Evolutionary conservation across 2,113 vertebrate species (phyloP), one percentile per base, ranked within the genome.

Genomic region (Antigone vipio): DNA sequence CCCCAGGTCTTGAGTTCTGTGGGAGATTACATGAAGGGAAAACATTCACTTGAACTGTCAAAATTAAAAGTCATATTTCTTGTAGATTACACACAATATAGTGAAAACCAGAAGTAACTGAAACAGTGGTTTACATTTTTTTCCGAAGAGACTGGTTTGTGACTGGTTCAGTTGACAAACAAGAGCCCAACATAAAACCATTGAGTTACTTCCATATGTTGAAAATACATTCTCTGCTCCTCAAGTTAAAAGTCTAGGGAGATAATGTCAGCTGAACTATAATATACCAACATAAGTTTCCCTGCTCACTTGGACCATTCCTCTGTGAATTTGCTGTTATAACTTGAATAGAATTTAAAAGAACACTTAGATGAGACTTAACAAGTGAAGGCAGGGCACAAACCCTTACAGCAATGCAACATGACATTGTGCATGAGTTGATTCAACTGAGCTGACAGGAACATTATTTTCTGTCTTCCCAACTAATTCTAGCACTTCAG

Each of bases 351-450:
- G 55, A 52, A 81, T 35, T 35, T 49, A 34, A 72, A 88, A 66
- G 23, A 49, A n/a, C 12, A 27, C 8, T 52, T 14, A 45, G 59
- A 23, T 34, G 6, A 20, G 53, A 7, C 22, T 9, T 62, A 21
- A 17, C 27, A 45, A 34, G 35, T 5, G 27, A 77, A 44, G 16
- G 56, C 47, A 82, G 56, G n/a, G 47, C 24, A 62, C 34, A 81
- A 69, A 49, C 23, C 12, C 26, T n/a, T 42, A 19, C 1, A 53
- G 72, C 19, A 58, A 6, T 8, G 30, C 50, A 52, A 12, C 4
- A 6, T 18, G 6, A 44, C 19, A 42, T 4, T 53, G 18, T n/a
- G 11, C 0, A 0, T 8, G 44, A 73, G 22, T 11, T 30, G 26
- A 30, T 38, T 9, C 16, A 66, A 3, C 34, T 12, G 12, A 49